Conservation (phyloP, 2,113 vertebrate genomes). For the Paedocypris sp. region DNA sequence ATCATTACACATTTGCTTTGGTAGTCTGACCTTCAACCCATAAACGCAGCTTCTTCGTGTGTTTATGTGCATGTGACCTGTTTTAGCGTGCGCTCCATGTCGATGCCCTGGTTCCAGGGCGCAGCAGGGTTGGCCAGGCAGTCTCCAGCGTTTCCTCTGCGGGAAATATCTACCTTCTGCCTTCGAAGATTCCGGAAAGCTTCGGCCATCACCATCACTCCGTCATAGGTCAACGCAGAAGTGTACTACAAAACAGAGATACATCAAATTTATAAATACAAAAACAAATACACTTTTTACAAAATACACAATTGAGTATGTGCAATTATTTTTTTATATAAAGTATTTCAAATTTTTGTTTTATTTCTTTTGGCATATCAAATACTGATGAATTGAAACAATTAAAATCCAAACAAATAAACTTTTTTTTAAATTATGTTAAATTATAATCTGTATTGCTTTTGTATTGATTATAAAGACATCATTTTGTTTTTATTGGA, state of each 20-base stretch:
- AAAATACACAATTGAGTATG: too few relatives aligned
- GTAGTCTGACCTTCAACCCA: background rate
- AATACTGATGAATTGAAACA: too few relatives aligned
- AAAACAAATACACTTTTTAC: background rate
- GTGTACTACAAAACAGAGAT: constrained; percentile 71
- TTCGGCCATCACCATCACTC: constrained; percentile 97
- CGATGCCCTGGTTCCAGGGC: constrained; percentile 92
- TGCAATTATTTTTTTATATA: too few relatives aligned
- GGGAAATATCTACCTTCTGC: constrained; percentile 94
- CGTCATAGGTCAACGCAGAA: constrained; percentile 91
- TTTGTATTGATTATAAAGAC: too few relatives aligned
- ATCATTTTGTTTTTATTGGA: too few relatives aligned
- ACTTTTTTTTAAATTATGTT: too few relatives aligned
- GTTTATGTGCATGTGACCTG: constrained; percentile 55
- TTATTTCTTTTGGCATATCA: too few relatives aligned
- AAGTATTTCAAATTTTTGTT: too few relatives aligned
- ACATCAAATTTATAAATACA: background rate
- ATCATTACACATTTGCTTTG: background rate
- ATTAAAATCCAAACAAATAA: too few relatives aligned
- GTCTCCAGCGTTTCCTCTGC: constrained; percentile 91
- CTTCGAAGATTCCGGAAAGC: constrained; percentile 90
- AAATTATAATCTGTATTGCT: too few relatives aligned
- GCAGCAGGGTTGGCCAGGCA: constrained; percentile 95
- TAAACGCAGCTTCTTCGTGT: constrained; percentile 36
- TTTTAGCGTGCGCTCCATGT: constrained; percentile 82